A percentile compares a stretch with the other conserved stretches of the same genome.
These are phyloP conservation scores for Oryctes rhinoceros DNA, from an alignment of 1,140 invertebrate genomes.

Conservation along the genomic window DNA sequence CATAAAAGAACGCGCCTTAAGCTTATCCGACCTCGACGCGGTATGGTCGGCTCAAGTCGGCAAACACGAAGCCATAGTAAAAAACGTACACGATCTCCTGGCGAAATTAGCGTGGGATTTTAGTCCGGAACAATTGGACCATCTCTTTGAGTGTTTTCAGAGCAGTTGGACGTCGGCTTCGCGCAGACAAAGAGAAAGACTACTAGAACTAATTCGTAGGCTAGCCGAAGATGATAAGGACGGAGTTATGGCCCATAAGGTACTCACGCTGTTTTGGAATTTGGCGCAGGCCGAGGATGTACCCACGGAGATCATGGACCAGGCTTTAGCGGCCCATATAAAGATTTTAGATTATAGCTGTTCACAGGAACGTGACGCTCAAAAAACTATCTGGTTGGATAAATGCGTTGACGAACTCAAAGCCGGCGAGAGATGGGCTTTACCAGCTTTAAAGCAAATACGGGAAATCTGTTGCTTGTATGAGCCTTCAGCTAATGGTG, in stretches of 20 bases:
- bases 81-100: constrained; percentile 95
- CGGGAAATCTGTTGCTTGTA: constrained; percentile 95
- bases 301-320: constrained; percentile 97
- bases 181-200: constrained; percentile 95
- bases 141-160: constrained; percentile 97
- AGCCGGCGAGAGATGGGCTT: constrained; percentile 86
- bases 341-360: constrained; percentile 99
- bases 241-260: constrained; percentile 98
- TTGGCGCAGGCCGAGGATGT: constrained; percentile 96
- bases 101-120: constrained; percentile 99
- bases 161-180: constrained; percentile 93
- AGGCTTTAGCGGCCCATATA: constrained; percentile 92
- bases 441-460: constrained; percentile 95
- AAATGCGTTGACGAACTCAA: constrained; percentile 96
- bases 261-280: constrained; percentile 97
- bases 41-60: constrained; percentile 96
- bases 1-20: constrained; percentile 93
- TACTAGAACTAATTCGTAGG: constrained; percentile 93
- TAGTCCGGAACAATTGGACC: constrained; percentile 95
- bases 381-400: constrained; percentile 95
- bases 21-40: constrained; percentile 90
- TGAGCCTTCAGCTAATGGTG: constrained; percentile 68
- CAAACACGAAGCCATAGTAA: constrained; percentile 95
- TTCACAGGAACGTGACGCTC: constrained; percentile 93
- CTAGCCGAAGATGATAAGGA: constrained; percentile 97